A percentile compares a stretch with the other conserved stretches of the same genome.
phyloP scores from a whole-genome alignment of 2,888 invertebrate genomes.

The Sinhomidia bicolor region DNA sequence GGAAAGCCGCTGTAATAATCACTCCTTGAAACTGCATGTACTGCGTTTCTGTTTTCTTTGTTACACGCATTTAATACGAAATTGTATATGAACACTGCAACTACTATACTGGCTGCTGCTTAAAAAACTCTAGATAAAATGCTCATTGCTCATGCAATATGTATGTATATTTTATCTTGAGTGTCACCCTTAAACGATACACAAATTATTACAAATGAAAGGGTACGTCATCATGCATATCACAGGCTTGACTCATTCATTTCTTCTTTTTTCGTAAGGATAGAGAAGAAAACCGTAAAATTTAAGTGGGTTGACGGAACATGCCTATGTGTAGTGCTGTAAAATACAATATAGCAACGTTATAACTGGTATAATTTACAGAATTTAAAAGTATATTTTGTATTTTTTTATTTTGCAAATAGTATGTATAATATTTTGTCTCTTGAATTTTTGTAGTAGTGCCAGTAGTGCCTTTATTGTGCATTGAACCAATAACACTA shows the following conservation, averaged over 20 bases:
- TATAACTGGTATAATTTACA: not conserved
- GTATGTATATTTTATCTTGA: not conserved
- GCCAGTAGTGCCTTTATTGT: not conserved
- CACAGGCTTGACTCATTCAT: not conserved
- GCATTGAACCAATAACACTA: slow-evolving; percentile 21
- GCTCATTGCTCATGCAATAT: not conserved
- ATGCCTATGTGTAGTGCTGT: not conserved
- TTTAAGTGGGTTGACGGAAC: not conserved
- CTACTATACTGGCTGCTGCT: too few species aligned
- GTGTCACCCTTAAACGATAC: not conserved
- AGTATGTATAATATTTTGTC: not conserved
- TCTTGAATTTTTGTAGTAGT: not conserved
- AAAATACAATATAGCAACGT: not conserved
- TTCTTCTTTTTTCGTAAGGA: not conserved
- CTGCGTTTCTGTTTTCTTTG: not conserved
- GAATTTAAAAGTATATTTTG: too few species aligned
- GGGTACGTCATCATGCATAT: not conserved
- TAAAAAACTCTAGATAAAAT: too few species aligned
- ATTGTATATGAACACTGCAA: not conserved
- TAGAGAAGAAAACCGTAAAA: not conserved
- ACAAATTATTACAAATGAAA: slow-evolving; percentile 43
- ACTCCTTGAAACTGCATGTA: too few species aligned
- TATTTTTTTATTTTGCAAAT: not conserved
- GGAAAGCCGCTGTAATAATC: not conserved
- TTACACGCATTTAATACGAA: not conserved